Evolutionary conservation across 1,140 invertebrate genomes (phyloP).

Genomic region (Tetragonula clypearis): DNA sequence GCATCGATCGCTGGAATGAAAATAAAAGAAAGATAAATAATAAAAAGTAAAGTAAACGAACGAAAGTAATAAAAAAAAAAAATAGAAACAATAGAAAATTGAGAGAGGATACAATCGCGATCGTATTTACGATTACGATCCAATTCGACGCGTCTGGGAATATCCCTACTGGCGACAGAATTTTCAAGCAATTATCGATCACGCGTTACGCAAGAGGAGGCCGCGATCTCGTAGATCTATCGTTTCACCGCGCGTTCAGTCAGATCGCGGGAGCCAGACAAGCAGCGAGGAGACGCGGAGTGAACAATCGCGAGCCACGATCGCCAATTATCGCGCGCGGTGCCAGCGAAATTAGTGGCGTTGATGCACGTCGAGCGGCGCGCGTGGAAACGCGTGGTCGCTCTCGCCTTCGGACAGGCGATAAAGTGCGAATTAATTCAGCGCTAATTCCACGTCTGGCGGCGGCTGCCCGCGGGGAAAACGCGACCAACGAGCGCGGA

Average conservation of each 20-base stretch:
- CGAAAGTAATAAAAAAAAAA: neutral
- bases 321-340: slow-evolving; percentile 46
- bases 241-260: too few relatives aligned
- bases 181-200: slow-evolving; percentile 14
- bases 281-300: neutral
- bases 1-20: neutral
- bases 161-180: neutral
- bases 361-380: slow-evolving; percentile 26
- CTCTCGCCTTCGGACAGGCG: slow-evolving; percentile 35
- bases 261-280: too few relatives aligned
- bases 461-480: slow-evolving; percentile 25
- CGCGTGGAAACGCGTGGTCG: slow-evolving; percentile 40
- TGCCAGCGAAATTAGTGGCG: slow-evolving; percentile 57
- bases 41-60: neutral
- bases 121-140: neutral
- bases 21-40: neutral
- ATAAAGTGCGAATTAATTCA: slow-evolving; percentile 67
- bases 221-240: neutral
- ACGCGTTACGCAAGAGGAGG: neutral
- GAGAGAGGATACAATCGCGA: neutral
- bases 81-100: neutral
- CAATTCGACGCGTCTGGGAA: neutral
- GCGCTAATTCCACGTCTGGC: slow-evolving; percentile 54
- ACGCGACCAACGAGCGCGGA: slow-evolving; percentile 14
- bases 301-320: slow-evolving; percentile 34